These are phyloP conservation scores for Cercopithecus hamlyni DNA, from an alignment of 2,797 vertebrate genomes.

Conservation along the genomic window DNA sequence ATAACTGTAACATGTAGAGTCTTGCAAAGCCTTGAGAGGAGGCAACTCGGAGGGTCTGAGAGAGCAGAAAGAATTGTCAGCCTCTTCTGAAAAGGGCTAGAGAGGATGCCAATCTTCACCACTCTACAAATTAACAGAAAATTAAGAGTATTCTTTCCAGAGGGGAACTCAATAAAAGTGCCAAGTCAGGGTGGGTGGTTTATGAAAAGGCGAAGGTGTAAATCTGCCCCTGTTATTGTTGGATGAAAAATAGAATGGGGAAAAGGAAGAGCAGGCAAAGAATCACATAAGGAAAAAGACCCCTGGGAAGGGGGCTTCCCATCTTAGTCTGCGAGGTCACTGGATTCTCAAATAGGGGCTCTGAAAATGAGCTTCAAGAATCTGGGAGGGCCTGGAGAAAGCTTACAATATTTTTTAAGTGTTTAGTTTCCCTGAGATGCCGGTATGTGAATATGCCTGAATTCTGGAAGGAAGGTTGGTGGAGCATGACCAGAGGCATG, in stretches of 20 bases:
- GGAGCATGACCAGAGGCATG: neutral
- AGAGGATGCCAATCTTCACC: neutral
- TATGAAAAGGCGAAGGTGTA: neutral
- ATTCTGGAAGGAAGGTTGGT: neutral
- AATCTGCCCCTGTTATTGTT: neutral
- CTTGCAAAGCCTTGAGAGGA: neutral
- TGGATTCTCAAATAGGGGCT: neutral
- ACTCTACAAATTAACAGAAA: neutral
- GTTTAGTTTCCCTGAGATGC: neutral
- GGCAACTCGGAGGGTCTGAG: neutral
- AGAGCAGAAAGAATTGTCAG: neutral
- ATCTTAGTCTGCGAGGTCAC: neutral
- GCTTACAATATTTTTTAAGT: neutral
- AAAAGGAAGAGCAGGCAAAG: neutral
- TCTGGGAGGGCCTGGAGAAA: neutral
- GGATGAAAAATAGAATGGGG: neutral
- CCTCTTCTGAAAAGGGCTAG: neutral
- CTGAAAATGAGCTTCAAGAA: neutral
- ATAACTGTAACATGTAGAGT: neutral
- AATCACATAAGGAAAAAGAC: neutral
- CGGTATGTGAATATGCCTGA: neutral
- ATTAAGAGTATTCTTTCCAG: neutral
- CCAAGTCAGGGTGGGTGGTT: neutral
- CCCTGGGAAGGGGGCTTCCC: neutral
- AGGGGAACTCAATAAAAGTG: neutral